A percentile compares a stretch with the other conserved stretches of the same genome.
Conservation (phyloP, 1,140 invertebrate species). For the Holcopasites calliopsidis region DNA sequence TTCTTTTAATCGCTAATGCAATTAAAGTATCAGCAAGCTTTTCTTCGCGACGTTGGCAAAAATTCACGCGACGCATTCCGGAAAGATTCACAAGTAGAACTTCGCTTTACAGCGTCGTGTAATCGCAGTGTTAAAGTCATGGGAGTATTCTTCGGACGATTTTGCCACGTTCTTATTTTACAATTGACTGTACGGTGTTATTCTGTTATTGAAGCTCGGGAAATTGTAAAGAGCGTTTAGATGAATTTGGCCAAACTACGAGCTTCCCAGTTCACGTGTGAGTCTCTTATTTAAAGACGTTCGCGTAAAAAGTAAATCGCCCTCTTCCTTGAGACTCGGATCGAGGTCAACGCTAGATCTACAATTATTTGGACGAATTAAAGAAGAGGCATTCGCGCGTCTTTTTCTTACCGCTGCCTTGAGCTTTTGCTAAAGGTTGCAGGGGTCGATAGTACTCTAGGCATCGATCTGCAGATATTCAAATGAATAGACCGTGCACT, state of each 20-base stretch:
- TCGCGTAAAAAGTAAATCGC: constrained; percentile 49
- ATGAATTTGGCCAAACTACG: neutral
- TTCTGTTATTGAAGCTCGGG: neutral
- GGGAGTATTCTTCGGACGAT: constrained; percentile 30
- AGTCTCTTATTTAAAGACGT: neutral
- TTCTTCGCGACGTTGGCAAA: neutral
- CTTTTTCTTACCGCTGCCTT: neutral
- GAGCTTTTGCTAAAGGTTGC: neutral
- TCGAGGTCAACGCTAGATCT: constrained; percentile 27
- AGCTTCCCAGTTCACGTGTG: constrained; percentile 1
- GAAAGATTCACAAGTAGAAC: constrained; percentile 22
- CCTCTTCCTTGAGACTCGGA: constrained; percentile 41
- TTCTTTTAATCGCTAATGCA: constrained; percentile 24
- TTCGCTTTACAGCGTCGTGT: neutral
- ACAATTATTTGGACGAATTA: constrained; percentile 52
- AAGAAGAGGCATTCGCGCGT: neutral
- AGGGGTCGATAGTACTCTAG: neutral
- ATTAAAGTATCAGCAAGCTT: constrained; percentile 28
- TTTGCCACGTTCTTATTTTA: constrained; percentile 9
- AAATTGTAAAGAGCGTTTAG: neutral
- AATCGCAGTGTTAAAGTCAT: constrained; percentile 30
- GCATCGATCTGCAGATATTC: neutral
- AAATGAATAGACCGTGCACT: neutral
- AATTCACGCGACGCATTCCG: neutral
- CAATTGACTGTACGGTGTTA: constrained; percentile 17